Percentiles rank a stretch among this genome's conserved stretches.
Conservation (phyloP, 2,113 vertebrate genomes). For the Notiomystis cincta region DNA sequence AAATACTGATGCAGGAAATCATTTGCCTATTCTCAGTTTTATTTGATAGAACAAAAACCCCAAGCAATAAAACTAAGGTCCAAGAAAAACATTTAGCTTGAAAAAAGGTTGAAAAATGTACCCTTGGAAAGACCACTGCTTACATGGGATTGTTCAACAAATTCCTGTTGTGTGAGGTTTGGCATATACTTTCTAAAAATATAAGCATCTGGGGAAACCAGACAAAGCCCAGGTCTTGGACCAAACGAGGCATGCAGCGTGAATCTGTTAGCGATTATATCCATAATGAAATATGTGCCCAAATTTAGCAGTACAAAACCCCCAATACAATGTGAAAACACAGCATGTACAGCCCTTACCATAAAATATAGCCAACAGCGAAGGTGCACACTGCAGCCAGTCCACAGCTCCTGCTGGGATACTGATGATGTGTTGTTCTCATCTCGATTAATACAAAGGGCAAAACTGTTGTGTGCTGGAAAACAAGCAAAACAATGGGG, state of each 20-base stretch:
- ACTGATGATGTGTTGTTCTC: constrained; percentile 92
- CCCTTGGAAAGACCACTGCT: constrained; percentile 73
- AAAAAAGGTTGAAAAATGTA: constrained; percentile 74
- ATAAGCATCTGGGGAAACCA: constrained; percentile 75
- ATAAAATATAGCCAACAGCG: constrained; percentile 91
- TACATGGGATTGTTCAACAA: constrained; percentile 78
- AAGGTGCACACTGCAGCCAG: constrained; percentile 87
- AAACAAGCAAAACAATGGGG: not conserved
- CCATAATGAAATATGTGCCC: constrained; percentile 71
- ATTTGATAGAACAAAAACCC: constrained; percentile 54
- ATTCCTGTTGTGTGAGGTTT: constrained; percentile 80
- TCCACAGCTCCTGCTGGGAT: constrained; percentile 88
- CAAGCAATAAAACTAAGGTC: constrained; percentile 67
- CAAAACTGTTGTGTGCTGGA: constrained; percentile 94
- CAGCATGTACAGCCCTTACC: constrained; percentile 78
- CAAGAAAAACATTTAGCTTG: constrained; percentile 74
- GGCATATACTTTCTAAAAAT: constrained; percentile 78
- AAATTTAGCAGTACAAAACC: constrained; percentile 68
- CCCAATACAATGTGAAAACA: constrained; percentile 56
- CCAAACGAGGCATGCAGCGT: constrained; percentile 62
- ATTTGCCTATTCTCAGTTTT: constrained; percentile 47
- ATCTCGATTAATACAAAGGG: constrained; percentile 99
- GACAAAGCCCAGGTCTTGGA: constrained; percentile 78
- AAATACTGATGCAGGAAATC: constrained; percentile 22
- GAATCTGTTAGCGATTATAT: constrained; percentile 75